A percentile compares a stretch with the other conserved stretches of the same genome.
phyloP scores from a whole-genome alignment of 2,113 vertebrate genomes.

The Cavia aperea region DNA sequence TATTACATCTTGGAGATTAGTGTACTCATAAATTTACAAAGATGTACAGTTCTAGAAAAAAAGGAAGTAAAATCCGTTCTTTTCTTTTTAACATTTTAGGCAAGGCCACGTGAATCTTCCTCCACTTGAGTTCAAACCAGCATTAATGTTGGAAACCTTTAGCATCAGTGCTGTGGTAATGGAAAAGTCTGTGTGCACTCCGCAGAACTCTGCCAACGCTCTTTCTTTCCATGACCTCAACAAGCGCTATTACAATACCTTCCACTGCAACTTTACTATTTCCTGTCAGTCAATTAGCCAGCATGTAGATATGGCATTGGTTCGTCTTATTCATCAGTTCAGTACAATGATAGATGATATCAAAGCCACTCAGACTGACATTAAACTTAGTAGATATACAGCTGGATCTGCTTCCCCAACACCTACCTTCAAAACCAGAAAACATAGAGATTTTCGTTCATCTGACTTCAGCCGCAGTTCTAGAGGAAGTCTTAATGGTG shows the following conservation, averaged over 20 bases:
- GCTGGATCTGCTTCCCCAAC: conserved; percentile 96
- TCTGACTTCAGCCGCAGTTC: conserved; percentile 97
- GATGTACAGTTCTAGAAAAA: not conserved
- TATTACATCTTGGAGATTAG: not conserved
- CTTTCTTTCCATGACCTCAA: conserved; percentile 95
- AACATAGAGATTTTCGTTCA: conserved; percentile 91
- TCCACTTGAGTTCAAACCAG: conserved; percentile 94
- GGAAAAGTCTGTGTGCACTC: conserved; percentile 89
- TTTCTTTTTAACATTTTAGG: conserved; percentile 71
- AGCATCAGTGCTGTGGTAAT: conserved; percentile 94
- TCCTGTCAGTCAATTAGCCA: conserved; percentile 98
- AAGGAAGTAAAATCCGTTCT: not conserved
- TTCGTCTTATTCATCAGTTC: conserved; percentile 97
- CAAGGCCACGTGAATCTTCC: conserved; percentile 91
- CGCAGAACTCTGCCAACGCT: conserved; percentile 83
- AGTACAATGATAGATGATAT: conserved; percentile 99
- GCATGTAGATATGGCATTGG: conserved; percentile 97
- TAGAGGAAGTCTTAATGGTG: conserved; percentile 91
- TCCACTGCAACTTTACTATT: conserved; percentile 96
- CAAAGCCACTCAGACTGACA: conserved; percentile 97
- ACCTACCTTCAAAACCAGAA: conserved; percentile 93
- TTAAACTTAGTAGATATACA: conserved; percentile 96
- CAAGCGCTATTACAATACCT: conserved; percentile 93
- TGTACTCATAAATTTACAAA: conserved; percentile 20
- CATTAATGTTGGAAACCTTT: conserved; percentile 96